Conservation (phyloP, 2,888 invertebrate species). For the Tholera decimalis region DNA sequence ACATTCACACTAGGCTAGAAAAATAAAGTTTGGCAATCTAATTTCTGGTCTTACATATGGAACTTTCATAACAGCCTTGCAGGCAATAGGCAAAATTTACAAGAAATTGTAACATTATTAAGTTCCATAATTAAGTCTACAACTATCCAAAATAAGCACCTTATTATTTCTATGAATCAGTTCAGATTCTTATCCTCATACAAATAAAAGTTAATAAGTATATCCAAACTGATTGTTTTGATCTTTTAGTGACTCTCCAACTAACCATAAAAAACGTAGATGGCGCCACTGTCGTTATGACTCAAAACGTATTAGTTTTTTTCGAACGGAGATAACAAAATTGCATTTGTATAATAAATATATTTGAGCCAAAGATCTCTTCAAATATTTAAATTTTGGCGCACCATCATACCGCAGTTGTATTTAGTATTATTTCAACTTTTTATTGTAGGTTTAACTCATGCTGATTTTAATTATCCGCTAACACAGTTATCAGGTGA, state of each 20-base stretch:
- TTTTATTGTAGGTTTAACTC: slow-evolving; percentile 12
- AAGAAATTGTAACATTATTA: neutral
- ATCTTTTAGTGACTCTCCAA: neutral
- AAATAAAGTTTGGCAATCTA: slow-evolving; percentile 45
- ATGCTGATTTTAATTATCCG: neutral
- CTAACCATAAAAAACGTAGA: neutral
- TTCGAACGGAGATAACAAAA: neutral
- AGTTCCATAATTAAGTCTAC: neutral
- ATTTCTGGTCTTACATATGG: slow-evolving; percentile 12
- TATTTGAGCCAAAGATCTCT: neutral
- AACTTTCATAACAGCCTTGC: slow-evolving; percentile 1
- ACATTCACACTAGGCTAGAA: slow-evolving; percentile 39
- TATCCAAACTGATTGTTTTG: slow-evolving; percentile 39
- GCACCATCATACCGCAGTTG: slow-evolving; percentile 4
- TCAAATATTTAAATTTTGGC: slow-evolving; percentile 3
- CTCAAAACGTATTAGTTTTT: neutral
- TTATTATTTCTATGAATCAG: slow-evolving; percentile 25
- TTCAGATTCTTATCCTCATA: slow-evolving; percentile 40
- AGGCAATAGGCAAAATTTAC: neutral
- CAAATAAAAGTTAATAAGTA: slow-evolving; percentile 29
- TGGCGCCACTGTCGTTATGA: slow-evolving; percentile 7
- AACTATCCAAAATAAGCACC: slow-evolving; percentile 17
- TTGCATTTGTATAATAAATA: neutral
- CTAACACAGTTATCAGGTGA: slow-evolving; percentile 10
- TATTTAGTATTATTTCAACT: neutral